Base-by-base conservation (phyloP, 23 tunicate species). In the Clavelina lepadiformis region DNA sequence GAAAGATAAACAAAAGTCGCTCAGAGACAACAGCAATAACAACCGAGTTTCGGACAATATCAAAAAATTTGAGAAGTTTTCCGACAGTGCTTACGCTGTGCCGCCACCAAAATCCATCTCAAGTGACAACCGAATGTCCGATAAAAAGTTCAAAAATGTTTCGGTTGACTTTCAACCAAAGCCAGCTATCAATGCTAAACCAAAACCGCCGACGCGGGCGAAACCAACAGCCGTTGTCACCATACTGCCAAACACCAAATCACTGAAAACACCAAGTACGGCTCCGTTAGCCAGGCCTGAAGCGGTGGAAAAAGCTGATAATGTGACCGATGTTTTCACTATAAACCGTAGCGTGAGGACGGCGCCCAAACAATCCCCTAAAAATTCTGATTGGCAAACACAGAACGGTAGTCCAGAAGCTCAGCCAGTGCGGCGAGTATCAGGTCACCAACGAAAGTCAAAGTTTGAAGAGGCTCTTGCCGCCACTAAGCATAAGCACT, bases 61-160 rank as follows among this genome's bases (percentile, higher is more conserved):
- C 72, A 73, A 73, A 49, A 87, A 80, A 73, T 87, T 87, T 45
- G 87, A 87, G 68, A 87, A 80, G 31, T 81, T 51, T 31, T 33
- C 38, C 76, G 71, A 71, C 38, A 2, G 31, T 56, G 47, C 64
- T 51, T 54, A 33, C 55, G 52, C 76, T 6, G 51, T 22, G 18
- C 76, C 76, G 34, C 74, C 61, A 23, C 74, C 46, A 35, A 32
- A 31, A 24, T 26, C 53, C 28, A 28, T 28, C 20, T 32, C 71
- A 23, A 37, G 45, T 29, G 5, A 31, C 29, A 35, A 31, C 7
- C 46, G 46, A 3, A 61, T 33, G 46, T 25, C 28, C 24, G 35
- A 28, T 28, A 61, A 46, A 11, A 65, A 41, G 49, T 23, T 53
- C 33, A 31, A 31, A 20, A 41, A 26, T 24, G 34, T 28, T 33